These are phyloP conservation scores for Melanotaenia trifasciata DNA, from an alignment of 2,797 vertebrate genomes.

Conservation along the genomic window DNA sequence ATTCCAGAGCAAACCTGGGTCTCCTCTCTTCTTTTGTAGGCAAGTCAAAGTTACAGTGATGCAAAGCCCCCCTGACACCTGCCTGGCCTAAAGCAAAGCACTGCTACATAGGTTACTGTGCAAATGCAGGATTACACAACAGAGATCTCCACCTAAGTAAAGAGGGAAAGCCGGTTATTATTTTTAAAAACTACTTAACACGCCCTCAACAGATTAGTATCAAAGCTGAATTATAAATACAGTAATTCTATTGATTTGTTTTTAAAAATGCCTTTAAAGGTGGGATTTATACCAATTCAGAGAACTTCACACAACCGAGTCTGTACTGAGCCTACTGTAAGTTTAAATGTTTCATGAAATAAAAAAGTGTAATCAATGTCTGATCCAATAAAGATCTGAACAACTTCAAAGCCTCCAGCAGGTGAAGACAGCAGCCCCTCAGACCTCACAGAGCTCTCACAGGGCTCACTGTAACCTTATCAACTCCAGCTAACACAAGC, in stretches of 20 bases:
- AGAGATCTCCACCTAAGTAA: conserved; percentile 11
- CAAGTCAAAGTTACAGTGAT: conserved; percentile 23
- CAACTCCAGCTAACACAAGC: conserved; percentile 33
- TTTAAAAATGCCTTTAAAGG: conserved; percentile 10
- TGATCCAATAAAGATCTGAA: conserved; percentile 4
- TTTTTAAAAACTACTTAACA: conserved; percentile 26
- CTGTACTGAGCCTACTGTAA: background rate
- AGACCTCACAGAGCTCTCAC: conserved; percentile 6
- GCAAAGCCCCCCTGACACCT: conserved; percentile 50
- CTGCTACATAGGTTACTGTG: conserved; percentile 11
- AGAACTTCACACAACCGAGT: background rate
- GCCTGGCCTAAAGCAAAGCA: conserved; percentile 46
- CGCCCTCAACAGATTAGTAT: conserved; percentile 24
- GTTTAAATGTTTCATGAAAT: background rate
- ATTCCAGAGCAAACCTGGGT: conserved; percentile 52
- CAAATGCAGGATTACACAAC: conserved; percentile 32
- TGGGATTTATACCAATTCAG: conserved; percentile 3
- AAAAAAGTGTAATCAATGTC: background rate
- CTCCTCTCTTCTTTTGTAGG: background rate
- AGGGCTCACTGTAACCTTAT: conserved; percentile 35
- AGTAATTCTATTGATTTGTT: conserved; percentile 9
- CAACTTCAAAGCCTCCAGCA: background rate
- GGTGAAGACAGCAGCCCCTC: background rate
- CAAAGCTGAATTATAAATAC: conserved; percentile 25
- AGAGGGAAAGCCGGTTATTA: conserved; percentile 22